phyloP scores from a whole-genome alignment of 2,888 invertebrate species.

The Disparrhopalites patrizii region DNA sequence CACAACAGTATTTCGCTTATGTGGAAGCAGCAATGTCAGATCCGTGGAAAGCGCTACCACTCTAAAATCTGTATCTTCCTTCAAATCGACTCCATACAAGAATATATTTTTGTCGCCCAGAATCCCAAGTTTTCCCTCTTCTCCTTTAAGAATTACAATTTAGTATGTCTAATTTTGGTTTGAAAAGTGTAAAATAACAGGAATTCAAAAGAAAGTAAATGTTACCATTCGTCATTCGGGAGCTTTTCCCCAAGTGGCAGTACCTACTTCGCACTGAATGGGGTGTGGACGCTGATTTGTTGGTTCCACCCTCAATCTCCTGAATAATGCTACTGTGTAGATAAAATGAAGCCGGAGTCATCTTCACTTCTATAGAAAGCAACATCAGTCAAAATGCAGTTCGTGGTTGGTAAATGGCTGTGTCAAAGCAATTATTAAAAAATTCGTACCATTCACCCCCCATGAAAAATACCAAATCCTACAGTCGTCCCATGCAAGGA shows the following conservation, averaged over 20 bases:
- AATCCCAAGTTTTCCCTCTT: constrained; percentile 35
- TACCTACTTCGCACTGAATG: constrained; percentile 25
- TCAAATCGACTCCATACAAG: constrained; percentile 40
- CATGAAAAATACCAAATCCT: constrained; percentile 41
- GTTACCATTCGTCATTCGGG: constrained; percentile 33
- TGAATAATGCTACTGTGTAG: constrained; percentile 34
- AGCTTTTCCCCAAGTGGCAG: constrained; percentile 32
- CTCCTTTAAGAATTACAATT: constrained; percentile 21
- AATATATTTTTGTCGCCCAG: constrained; percentile 37
- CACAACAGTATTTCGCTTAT: constrained; percentile 30
- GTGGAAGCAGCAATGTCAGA: constrained; percentile 30
- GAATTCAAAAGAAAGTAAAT: neutral
- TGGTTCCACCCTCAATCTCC: neutral
- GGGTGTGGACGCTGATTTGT: neutral
- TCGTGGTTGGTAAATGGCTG: no score
- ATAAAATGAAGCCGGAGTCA: constrained; percentile 36
- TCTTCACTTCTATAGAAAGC: constrained; percentile 19
- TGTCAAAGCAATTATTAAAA: no score
- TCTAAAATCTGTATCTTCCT: constrained; percentile 30
- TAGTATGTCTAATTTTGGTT: neutral
- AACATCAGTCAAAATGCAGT: neutral
- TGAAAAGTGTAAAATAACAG: neutral
- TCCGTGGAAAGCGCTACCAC: constrained; percentile 35
- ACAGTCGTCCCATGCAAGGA: constrained; percentile 43
- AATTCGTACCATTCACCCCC: neutral